Evolutionary conservation across 2,888 invertebrate species (phyloP), one percentile per base, ranked within the genome.

Genomic region (Hydrotaea cyrtoneurina): DNA sequence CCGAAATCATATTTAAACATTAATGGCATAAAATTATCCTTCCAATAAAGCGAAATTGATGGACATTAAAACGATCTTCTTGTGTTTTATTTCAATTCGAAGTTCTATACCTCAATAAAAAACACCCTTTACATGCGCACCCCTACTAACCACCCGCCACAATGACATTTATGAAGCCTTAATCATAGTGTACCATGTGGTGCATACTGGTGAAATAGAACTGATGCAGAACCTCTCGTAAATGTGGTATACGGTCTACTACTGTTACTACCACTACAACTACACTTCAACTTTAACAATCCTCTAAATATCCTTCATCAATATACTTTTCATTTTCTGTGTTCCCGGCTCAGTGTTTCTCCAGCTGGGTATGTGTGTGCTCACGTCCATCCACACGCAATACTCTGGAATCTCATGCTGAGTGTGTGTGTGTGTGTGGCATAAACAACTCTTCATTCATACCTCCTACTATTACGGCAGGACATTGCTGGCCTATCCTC

Each of bases 301-400:
- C 85, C 87, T 88, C 69, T 86, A 87, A 87, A 88, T 89, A 89
- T 89, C 88, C 90, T 89, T 91, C 90, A 91, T 91, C 90, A 91
- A 91, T 91, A 91, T 89, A 87, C 88, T 87, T 86, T 87, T 75
- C 36, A 62, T 62, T 77, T 80, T 71, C 55, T 53, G 26, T 55
- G 17, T 50, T 15, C 7, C 59, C 26, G 59, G 59, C 59, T 59
- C 21, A 23, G 11, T 53, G n/a, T n/a, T 21, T 66, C 8, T 59
- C 50, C 10, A 15, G 7, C 26, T 19, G 53, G 19, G 21, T 2
- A 31, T 39, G 17, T 53, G n/a, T 46, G 19, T 36, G 64, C 17
- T 39, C 72, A 76, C 72, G 66, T 80, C 53, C 86, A 85, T 80
- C 62, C 86, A 81, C 64, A 86, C 86, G 86, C 87, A 86, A 83